These are phyloP conservation scores for Trichechus manatus DNA, from an alignment of 2,113 vertebrate genomes.

Conservation along the genomic window DNA sequence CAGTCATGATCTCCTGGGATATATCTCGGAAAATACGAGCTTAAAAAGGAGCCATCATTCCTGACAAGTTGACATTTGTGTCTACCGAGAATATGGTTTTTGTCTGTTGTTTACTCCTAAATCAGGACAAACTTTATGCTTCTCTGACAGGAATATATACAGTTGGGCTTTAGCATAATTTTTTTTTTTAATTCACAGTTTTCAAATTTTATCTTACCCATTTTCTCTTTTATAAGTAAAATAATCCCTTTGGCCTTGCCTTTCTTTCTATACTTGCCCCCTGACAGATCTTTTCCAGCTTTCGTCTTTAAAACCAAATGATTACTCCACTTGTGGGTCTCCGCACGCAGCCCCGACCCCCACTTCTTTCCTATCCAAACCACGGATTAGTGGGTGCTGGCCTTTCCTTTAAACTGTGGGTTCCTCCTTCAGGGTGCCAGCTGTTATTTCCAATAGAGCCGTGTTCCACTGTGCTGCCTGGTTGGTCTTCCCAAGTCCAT, in stretches of 20 bases:
- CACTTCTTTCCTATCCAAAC: neutral
- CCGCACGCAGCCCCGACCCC: neutral
- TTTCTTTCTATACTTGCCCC: neutral
- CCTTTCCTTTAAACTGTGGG: neutral
- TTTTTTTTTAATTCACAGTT: neutral
- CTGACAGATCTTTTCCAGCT: neutral
- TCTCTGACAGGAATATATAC: neutral
- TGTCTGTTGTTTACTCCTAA: slow-evolving; percentile 17
- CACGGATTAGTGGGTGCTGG: neutral
- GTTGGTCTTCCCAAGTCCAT: neutral
- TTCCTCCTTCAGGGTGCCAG: neutral
- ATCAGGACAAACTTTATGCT: neutral
- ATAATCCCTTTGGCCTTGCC: neutral
- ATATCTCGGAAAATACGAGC: neutral
- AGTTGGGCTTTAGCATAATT: neutral
- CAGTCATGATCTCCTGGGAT: neutral
- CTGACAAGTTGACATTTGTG: neutral
- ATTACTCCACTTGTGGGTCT: neutral
- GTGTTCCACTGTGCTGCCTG: neutral
- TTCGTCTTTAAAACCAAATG: neutral
- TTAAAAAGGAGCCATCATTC: neutral
- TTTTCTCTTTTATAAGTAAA: slow-evolving; percentile 27
- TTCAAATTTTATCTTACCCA: neutral
- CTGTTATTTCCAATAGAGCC: neutral
- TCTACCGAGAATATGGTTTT: neutral